Conservation (phyloP, 2,113 vertebrate species). For the Telmatochromis brachygnathus region DNA sequence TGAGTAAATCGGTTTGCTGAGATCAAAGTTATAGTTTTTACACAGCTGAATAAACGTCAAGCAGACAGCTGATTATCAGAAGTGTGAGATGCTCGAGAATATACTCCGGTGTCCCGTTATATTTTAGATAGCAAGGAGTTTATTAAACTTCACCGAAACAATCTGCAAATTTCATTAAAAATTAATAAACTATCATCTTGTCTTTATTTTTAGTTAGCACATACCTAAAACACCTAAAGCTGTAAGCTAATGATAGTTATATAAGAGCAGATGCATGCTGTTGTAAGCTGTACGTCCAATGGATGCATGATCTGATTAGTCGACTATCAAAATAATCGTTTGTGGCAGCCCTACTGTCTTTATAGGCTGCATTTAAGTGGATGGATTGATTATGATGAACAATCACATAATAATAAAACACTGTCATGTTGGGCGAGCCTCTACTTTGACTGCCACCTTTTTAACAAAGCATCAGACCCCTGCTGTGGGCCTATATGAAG, state of each 20-base stretch:
- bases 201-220: background rate
- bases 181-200: fast-evolving
- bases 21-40: background rate
- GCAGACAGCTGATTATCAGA: fast-evolving
- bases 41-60: fast-evolving
- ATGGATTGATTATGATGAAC: background rate
- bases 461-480: background rate
- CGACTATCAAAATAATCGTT: too few species aligned
- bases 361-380: background rate
- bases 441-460: background rate
- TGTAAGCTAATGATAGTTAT: background rate
- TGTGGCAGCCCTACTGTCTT: background rate
- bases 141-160: fast-evolving
- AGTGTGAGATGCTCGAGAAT: too few species aligned
- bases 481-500: background rate
- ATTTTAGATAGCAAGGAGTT: too few species aligned
- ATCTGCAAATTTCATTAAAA: fast-evolving
- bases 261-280: background rate
- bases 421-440: background rate
- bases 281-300: fast-evolving
- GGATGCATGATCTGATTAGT: too few species aligned
- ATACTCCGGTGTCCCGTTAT: fast-evolving
- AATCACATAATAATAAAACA: background rate
- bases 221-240: background rate
- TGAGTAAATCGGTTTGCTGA: background rate